A percentile compares a stretch with the other conserved stretches of the same genome.
phyloP scores from a whole-genome alignment of 1,140 invertebrate genomes.

The Halictus rubicundus region DNA sequence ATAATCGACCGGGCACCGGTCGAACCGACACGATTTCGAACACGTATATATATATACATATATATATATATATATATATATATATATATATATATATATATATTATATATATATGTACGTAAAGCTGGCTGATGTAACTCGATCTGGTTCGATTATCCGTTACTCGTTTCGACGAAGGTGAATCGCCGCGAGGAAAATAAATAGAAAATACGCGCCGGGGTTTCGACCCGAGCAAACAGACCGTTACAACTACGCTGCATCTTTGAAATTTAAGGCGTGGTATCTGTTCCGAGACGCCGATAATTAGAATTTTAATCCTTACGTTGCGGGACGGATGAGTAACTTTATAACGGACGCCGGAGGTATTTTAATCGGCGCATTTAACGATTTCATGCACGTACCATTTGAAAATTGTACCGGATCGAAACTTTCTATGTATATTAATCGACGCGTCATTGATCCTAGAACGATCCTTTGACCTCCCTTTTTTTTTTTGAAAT shows the following conservation, averaged over 20 bases:
- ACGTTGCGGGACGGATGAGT: slow-evolving; percentile 22
- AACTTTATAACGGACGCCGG: slow-evolving; percentile 11
- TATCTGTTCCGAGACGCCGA: slow-evolving; percentile 24
- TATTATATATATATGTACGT: no score
- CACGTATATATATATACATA: no score
- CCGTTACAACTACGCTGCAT: slow-evolving; percentile 35
- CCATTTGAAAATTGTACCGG: not conserved
- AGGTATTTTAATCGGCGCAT: slow-evolving; percentile 9
- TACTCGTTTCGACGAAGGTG: slow-evolving; percentile 19
- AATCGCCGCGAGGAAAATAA: slow-evolving; percentile 19
- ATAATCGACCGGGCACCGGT: not conserved
- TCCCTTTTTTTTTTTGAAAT: no score
- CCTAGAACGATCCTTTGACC: no score
- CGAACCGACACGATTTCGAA: not conserved
- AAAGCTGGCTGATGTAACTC: not conserved
- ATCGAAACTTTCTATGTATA: no score
- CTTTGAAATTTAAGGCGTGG: slow-evolving; percentile 49
- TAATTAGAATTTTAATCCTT: slow-evolving; percentile 41
- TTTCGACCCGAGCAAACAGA: slow-evolving; percentile 11
- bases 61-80: not conserved
- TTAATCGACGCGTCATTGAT: no score
- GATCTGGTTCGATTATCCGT: slow-evolving; percentile 10
- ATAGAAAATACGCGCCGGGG: slow-evolving; percentile 18
- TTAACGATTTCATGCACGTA: not conserved
- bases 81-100: no score